Evolutionary conservation across 2,797 vertebrate species (phyloP), one percentile per base, ranked within the genome.

Genomic region (Enteromius treurensis): DNA sequence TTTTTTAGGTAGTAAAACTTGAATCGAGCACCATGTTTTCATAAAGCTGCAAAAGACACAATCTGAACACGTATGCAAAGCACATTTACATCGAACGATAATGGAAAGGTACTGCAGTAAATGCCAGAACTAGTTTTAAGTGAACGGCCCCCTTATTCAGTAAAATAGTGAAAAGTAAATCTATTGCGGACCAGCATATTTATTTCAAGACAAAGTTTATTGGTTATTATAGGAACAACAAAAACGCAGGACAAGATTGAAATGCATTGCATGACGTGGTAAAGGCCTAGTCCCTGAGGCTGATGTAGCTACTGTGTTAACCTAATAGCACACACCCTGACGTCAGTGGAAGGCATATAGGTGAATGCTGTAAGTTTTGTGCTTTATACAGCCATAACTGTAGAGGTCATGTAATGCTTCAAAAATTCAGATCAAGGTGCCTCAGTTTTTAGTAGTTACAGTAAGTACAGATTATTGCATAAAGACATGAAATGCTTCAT

Each of bases 331-430:
- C 82, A 69, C 15, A 9, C 70, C 65, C 83, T 64, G 85, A 85
- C 74, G 79, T 51, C 87, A 86, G 84, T 82, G 80, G 79, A 88
- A 93, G 90, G 91, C 91, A 92, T 91, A 87, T 85, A 89, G 88
- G 86, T 87, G 85, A 91, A 91, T 58, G 67, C 81, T 87, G 34
- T 86, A 85, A 85, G 51, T 74, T 75, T 81, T 84, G 53, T 68
- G 58, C 80, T 70, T 85, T 67, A 79, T 65, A 81, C 77, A 77
- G 49, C 64, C 77, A 76, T 67, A 85, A 85, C 62, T 70, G 75
- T 83, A 77, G 7, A 83, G 65, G 37, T 60, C 65, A 81, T 49
- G 37, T 53, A n/a, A 79, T 64, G 49, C n/a, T 67, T 32, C 53
- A 85, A 77, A 83, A 17, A 21, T 42, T 87, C 42, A 17, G 65